Evolutionary conservation across 2,888 invertebrate species (phyloP), one percentile per base, ranked within the genome.

Genomic region (Stenodera caucasica): DNA sequence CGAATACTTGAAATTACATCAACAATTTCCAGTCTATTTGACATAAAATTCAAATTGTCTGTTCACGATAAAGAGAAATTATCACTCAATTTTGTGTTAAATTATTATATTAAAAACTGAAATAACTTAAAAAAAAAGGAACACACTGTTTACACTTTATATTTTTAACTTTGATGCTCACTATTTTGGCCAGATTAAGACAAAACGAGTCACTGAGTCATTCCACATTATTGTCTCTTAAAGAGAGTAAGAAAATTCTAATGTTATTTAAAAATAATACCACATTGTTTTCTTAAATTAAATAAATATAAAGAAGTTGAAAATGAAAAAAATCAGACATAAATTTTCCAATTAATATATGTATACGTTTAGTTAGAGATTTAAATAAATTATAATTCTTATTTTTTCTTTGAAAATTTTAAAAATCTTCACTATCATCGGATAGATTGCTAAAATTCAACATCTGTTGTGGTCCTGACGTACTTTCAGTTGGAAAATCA

Each of bases 341-440:
- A 33, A 53, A 32, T 14, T 45, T 23, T 53, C 53, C 12, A 37
- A 54, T 45, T 49, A n/a, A 21, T 49, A 49, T 53, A 45, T 35
- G 29, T 35, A 35, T 18, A 18, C 21, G 18, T 21, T 40, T 40
- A 40, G 18, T 18, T 40, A 40, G 40, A 40, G 40, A 40, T 40
- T n/a, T 29, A 30, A 14, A 50, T 26, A 45, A 45, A 15, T 18
- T n/a, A 21, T 45, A 45, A 9, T 30, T 11, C 12, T 23, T 52
- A 29, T 51, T 9, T 30, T 11, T 26, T 32, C 45, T 51, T 33
- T 30, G 35, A 54, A 58, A 40, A 55, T 52, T 63, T 77, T 73
- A 79, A 69, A 78, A 72, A 70, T 79, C 79, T 60, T 80, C 80
- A 69, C 80, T 80, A 66, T 80, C 80, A 57, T 79, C 78, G 40